Evolutionary conservation across 2,113 vertebrate genomes (phyloP), one percentile per base, ranked within the genome.

Genomic region (Cyanoramphus novaezelandiae): DNA sequence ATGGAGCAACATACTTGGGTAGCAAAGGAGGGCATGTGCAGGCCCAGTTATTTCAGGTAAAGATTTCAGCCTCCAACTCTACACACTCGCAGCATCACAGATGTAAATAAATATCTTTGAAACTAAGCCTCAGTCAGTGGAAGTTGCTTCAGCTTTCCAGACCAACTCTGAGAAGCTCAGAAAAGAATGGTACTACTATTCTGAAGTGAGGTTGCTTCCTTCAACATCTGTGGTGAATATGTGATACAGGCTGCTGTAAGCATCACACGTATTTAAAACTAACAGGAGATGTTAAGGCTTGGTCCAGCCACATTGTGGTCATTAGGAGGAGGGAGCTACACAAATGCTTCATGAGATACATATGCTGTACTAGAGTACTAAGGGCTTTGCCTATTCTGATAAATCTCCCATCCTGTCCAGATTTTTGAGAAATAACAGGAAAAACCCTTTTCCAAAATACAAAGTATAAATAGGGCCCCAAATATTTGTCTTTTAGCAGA

Each of bases 241-340:
- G 86, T 67, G 88, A 93, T 84, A 76, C 11, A 23, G 93, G 88
- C 92, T 81, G 82, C 70, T 89, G 27, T 65, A 79, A 92, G 90
- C 70, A 96, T 88, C 86, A 87, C 93, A 95, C 92, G 1, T 92
- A 91, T 91, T 93, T 93, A 96, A 94, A 97, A 57, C 79, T 83
- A 93, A 91, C 77, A 84, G 75, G 80, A 95, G 94, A 96, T 93
- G 95, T 91, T 89, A 75, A 93, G 77, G 71, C 50, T 96, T 76
- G 91, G 94, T 95, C 69, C 88, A 92, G 94, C 64, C 94, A 86
- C 80, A 83, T 84, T 95, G 95, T 64, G 95, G 93, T 95, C 90
- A 64, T 96, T 88, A 95, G 94, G 93, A 95, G 92, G 86, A 95
- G 95, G 94, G 94, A 96, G 95, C 77, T 97, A 95, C 94, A 95